Evolutionary conservation across 2,797 vertebrate genomes (phyloP), one percentile per base, ranked within the genome.

Genomic region (Protonibea diacanthus): DNA sequence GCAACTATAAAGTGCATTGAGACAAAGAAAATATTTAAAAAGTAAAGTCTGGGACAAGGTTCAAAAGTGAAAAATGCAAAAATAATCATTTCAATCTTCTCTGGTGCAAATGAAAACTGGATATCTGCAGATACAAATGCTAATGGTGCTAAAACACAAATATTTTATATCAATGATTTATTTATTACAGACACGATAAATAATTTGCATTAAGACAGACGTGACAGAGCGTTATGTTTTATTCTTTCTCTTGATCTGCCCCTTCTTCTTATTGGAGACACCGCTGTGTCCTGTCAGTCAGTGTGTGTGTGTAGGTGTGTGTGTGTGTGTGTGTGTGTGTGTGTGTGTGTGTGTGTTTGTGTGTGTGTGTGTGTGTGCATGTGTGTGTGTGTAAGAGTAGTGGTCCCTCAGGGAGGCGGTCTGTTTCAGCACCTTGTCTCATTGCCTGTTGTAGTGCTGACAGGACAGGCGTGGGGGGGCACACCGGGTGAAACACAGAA

Each of bases 351-450:
- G 58, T 51, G 58, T 29, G 44, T 48, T 25, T 25, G 13, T 47
- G 53, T 48, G 33, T 17, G 12, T 45, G 55, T 40, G 25, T 60
- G 23, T 52, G 49, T 10, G 47, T 10, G 42, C 15, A 40, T 21
- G 29, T 62, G 55, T 55, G 51, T 56, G 38, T 61, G 56, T 42
- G 33, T 38, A 38, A 38, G 9, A 38, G 33, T 9, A 38, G 66
- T 58, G 69, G 81, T 90, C 90, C 92, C 92, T 57, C 57, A 80
- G 86, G 86, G 90, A 92, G 84, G 38, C 73, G 18, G 82, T 55
- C 25, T 49, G 79, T 95, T 94, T 95, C 94, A 94, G 87, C 94
- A 94, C 94, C 94, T 94, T 91, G 92, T 94, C 93, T 93, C 40
- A 38, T 74, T 92, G 84, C 86, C 86, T 93, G 91, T 86, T 84